Base-by-base conservation (phyloP, 2,113 vertebrate species). In the Blennius ocellaris region DNA sequence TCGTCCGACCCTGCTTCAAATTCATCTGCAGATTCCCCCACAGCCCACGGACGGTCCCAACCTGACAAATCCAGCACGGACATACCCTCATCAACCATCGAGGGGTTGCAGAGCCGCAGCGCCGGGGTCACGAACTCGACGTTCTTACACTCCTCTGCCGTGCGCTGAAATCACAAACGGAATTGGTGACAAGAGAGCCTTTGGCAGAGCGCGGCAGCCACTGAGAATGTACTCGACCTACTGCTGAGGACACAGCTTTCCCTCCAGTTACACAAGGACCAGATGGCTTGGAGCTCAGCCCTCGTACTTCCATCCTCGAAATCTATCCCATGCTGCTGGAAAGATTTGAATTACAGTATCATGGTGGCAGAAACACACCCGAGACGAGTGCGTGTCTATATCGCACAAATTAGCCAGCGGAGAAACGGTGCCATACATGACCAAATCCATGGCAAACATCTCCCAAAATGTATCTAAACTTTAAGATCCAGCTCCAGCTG, bases 271-370 rank as follows among this genome's bases (percentile, higher is more conserved):
- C 62, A 80, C 67, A 65, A 79, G 69, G 61, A 80, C 64, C 81
- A 71, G 80, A 79, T 71, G 72, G 69, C 60, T 79, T 70, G 54
- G 73, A 87, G 68, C 0, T 0, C 62, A 70, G 57, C 64, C 61
- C 54, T 38, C 48, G 38, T 59, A 36, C 58, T 64, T 63, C 12
- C 50, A 39, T 55, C 79, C 39, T n/a, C 60, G 41, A 74, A 80
- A 72, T 73, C 40, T 52, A 36, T 47, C 54, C 49, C 40, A 37
- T 77, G 69, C 50, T 12, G 6, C 16, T 39, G 43, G n/a, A 50
- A 74, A 56, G 21, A 11, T 54, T 49, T 61, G 50, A 60, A 11
- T 62, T 21, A 37, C 49, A 17, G 64, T 45, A 45, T 38, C 11
- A 0, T 38, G 15, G 38, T 30, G 4, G 21, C 21, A 30, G 21